A percentile compares a stretch with the other conserved stretches of the same genome.
These are phyloP conservation scores for Vipera ursinii DNA, from an alignment of 2,797 vertebrate genomes.

Conservation along the genomic window DNA sequence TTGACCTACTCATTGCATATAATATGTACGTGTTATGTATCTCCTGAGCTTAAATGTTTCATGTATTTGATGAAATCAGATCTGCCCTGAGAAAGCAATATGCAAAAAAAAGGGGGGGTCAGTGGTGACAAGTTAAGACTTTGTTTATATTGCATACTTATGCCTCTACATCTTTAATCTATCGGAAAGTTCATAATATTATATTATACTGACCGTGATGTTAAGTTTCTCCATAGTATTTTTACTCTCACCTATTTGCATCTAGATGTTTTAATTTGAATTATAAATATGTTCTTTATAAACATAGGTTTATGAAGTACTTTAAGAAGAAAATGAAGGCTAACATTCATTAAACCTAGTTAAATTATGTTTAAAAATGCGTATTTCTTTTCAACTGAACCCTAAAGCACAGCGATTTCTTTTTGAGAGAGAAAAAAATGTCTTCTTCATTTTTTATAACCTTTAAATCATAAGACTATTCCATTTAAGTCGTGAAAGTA, in stretches of 20 bases:
- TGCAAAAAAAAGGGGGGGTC: neutral
- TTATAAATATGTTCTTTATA: neutral
- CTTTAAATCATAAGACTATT: neutral
- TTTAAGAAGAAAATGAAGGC: neutral
- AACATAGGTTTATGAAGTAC: neutral
- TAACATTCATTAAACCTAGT: neutral
- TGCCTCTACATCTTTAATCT: neutral
- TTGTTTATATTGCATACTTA: neutral
- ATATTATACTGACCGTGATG: neutral
- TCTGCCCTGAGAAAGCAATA: neutral
- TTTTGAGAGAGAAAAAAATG: constrained; percentile 4
- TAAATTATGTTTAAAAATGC: neutral
- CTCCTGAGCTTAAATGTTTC: neutral
- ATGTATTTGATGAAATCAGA: neutral
- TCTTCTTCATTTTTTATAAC: neutral
- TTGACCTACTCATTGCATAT: neutral
- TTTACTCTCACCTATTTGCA: neutral
- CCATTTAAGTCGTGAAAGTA: constrained; percentile 34
- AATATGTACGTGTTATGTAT: neutral
- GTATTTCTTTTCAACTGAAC: neutral
- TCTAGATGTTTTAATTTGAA: neutral
- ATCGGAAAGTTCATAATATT: neutral
- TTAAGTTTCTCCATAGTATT: neutral
- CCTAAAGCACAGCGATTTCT: neutral
- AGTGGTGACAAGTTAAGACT: neutral